phyloP scores from a whole-genome alignment of 2,888 invertebrate species.

The Aphelenchoides bicaudatus region DNA sequence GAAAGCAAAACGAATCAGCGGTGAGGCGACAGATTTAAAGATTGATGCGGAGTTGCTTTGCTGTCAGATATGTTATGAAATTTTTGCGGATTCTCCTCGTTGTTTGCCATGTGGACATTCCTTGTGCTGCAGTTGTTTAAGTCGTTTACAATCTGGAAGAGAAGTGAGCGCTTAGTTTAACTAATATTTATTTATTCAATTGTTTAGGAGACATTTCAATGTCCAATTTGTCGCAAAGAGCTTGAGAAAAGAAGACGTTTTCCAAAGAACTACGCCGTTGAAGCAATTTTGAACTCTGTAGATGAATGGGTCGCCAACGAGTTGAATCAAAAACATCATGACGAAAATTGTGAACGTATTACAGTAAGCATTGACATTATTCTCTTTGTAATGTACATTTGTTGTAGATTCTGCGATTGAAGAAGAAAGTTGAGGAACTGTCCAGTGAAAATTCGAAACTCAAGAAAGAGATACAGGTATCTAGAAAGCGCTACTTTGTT shows the following conservation, averaged over 20 bases:
- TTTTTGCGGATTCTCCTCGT: slow-evolving; percentile 30
- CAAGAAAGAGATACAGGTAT: neutral
- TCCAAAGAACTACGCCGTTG: slow-evolving; percentile 23
- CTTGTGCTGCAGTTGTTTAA: slow-evolving; percentile 33
- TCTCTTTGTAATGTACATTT: neutral
- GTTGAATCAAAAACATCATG: neutral
- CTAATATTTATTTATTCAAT: neutral
- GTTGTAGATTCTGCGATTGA: slow-evolving; percentile 10
- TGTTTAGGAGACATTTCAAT: slow-evolving; percentile 7
- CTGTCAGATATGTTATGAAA: slow-evolving; percentile 35
- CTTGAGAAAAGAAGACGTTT: neutral
- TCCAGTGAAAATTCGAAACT: neutral
- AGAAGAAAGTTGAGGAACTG: slow-evolving; percentile 10
- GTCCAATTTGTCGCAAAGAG: slow-evolving; percentile 24
- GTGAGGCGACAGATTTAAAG: slow-evolving; percentile 25
- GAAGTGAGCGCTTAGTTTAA: neutral
- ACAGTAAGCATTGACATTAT: neutral
- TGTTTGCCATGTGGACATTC: slow-evolving; percentile 39
- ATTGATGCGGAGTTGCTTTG: slow-evolving; percentile 31
- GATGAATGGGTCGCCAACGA: slow-evolving; percentile 10
- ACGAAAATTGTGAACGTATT: neutral
- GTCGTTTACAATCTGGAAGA: slow-evolving; percentile 3
- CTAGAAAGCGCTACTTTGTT: no score
- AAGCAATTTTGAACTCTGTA: slow-evolving; percentile 27
- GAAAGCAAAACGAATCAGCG: no score